phyloP scores from a whole-genome alignment of 2,888 invertebrate species.

The Parnassius apollo region DNA sequence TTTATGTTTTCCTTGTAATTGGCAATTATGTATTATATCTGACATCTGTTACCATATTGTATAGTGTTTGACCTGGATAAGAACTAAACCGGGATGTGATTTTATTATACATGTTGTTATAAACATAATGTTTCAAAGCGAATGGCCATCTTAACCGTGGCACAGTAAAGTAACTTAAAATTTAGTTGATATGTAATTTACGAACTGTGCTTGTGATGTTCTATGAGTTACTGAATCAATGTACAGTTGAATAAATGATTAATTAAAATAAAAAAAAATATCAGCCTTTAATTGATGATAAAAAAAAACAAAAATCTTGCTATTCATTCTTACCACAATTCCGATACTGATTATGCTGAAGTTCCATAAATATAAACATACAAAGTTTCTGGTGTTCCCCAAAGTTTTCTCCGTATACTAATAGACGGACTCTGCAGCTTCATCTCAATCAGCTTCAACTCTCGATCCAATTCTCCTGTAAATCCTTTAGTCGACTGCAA shows the following conservation, averaged over 20 bases:
- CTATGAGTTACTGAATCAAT: conserved; percentile 68
- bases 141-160: conserved; percentile 44
- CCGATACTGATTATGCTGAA: too few species aligned
- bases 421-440: too few species aligned
- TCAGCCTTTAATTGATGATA: conserved; percentile 34
- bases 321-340: too few species aligned
- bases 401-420: too few species aligned
- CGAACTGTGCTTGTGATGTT: conserved; percentile 71
- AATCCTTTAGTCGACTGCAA: too few species aligned
- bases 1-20: conserved; percentile 56
- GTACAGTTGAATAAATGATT: conserved; percentile 80
- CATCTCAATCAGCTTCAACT: too few species aligned
- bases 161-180: conserved; percentile 56
- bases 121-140: conserved; percentile 47
- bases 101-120: conserved; percentile 43
- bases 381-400: too few species aligned
- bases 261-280: conserved; percentile 50
- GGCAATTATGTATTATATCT: conserved; percentile 47
- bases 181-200: conserved; percentile 45
- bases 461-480: too few species aligned
- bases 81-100: conserved; percentile 35
- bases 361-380: too few species aligned
- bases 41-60: conserved; percentile 44
- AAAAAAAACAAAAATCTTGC: too few species aligned
- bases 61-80: conserved; percentile 27